A percentile compares a stretch with the other conserved stretches of the same genome.
phyloP scores from a whole-genome alignment of 2,797 vertebrate species.

The Rhinoraja longicauda region DNA sequence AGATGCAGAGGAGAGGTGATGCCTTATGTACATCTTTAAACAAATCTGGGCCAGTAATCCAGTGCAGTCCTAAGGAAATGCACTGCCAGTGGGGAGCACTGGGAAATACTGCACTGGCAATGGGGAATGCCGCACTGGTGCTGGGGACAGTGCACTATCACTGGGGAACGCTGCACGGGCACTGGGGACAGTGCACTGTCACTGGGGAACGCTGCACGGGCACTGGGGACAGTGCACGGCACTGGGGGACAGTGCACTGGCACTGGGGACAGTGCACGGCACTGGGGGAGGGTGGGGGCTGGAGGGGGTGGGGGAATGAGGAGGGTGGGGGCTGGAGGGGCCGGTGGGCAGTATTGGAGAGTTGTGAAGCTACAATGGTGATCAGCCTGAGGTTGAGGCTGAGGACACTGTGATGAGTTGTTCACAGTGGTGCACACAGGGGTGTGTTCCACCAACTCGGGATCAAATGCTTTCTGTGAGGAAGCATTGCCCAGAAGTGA shows the following conservation, averaged over 20 bases:
- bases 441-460: no score
- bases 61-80: neutral
- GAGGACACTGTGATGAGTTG: neutral
- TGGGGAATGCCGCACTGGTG: neutral
- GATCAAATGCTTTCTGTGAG: neutral
- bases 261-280: no score
- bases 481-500: neutral
- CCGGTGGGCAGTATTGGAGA: neutral
- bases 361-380: neutral
- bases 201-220: no score
- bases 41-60: neutral
- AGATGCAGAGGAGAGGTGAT: neutral
- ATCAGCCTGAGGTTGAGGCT: no score
- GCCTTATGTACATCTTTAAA: neutral
- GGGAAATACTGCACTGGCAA: neutral
- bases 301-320: no score
- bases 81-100: neutral
- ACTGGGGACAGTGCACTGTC: no score
- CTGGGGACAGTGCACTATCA: neutral
- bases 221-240: no score
- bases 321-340: no score
- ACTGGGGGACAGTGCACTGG: no score
- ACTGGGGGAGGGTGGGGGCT: no score
- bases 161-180: neutral
- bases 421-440: no score